Conservation (phyloP, 2,888 invertebrate species). For the Drepanosiphum platanoidis region DNA sequence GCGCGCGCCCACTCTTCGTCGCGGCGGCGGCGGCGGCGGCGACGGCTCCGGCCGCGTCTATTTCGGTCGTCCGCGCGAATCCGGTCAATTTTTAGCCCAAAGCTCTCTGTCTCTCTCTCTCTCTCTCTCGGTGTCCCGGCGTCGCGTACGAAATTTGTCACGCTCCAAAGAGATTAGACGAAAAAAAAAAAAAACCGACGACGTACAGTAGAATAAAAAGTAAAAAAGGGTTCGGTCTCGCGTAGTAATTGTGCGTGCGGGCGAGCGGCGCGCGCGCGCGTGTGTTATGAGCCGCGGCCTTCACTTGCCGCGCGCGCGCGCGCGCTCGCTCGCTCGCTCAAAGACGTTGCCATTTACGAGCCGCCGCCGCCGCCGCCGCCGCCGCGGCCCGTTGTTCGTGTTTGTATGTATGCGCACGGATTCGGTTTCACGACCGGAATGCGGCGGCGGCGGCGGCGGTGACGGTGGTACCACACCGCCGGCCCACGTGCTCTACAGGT, state of each 20-base stretch:
- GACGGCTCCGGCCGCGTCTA: neutral
- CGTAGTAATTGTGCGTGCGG: neutral
- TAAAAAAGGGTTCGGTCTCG: constrained; percentile 35
- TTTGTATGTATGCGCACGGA: constrained; percentile 55
- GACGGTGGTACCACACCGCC: constrained; percentile 55
- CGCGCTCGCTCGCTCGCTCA: constrained; percentile 34
- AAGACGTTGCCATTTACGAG: constrained; percentile 53
- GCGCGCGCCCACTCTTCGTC: neutral
- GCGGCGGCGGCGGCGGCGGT: constrained; percentile 47
- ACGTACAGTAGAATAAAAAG: neutral
- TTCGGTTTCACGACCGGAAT: constrained; percentile 62
- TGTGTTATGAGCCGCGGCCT: too few relatives aligned
- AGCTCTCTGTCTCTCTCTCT: neutral
- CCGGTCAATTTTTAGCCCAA: neutral
- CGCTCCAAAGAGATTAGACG: too few relatives aligned
- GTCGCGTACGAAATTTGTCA: too few relatives aligned
- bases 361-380: constrained; percentile 4
- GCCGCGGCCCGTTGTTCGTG: too few relatives aligned
- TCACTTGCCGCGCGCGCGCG: constrained; percentile 36
- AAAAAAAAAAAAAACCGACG: too few relatives aligned
- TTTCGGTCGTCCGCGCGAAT: constrained; percentile 2
- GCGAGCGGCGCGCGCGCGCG: constrained; percentile 17
- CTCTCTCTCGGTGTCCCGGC: neutral
- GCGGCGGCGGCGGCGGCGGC: too few relatives aligned
- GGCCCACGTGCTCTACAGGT: constrained; percentile 61